Evolutionary conservation across 2,113 vertebrate species (phyloP).

Genomic region (Sinocyclocheilus grahami): DNA sequence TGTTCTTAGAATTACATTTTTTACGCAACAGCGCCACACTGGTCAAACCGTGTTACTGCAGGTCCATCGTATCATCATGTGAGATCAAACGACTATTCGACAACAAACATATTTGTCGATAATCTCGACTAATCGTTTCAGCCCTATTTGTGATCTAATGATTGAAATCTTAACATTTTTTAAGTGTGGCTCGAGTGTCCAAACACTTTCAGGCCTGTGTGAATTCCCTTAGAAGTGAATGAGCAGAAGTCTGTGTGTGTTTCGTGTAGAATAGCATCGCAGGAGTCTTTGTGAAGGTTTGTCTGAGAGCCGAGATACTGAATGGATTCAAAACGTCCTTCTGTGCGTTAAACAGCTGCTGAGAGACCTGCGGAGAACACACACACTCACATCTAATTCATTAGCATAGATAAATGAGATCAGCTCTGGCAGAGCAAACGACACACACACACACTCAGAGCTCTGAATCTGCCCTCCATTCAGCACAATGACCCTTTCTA

Average conservation of each 20-base stretch:
- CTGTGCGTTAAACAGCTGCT: slow-evolving; percentile 28
- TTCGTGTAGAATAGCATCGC: background rate
- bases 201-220: background rate
- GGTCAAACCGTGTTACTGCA: too few species aligned
- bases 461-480: slow-evolving; percentile 6
- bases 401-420: slow-evolving; percentile 43
- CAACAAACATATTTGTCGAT: too few species aligned
- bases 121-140: too few species aligned
- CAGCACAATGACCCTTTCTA: slow-evolving; percentile 37
- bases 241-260: slow-evolving; percentile 12
- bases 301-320: slow-evolving; percentile 3
- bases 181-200: background rate
- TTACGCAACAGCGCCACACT: too few species aligned
- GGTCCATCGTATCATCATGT: too few species aligned
- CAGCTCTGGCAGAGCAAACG: background rate
- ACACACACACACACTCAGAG: slow-evolving; percentile 22
- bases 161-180: background rate
- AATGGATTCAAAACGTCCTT: slow-evolving; percentile 19
- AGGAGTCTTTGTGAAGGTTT: slow-evolving; percentile 26
- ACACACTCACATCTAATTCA: slow-evolving; percentile 2
- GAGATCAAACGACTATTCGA: too few species aligned
- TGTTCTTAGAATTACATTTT: too few species aligned
- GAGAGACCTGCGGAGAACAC: slow-evolving; percentile 2
- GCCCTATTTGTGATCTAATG: background rate
- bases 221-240: background rate